These are phyloP conservation scores for Iphiclides podalirius DNA, from an alignment of 2,888 invertebrate species.

Conservation along the genomic window DNA sequence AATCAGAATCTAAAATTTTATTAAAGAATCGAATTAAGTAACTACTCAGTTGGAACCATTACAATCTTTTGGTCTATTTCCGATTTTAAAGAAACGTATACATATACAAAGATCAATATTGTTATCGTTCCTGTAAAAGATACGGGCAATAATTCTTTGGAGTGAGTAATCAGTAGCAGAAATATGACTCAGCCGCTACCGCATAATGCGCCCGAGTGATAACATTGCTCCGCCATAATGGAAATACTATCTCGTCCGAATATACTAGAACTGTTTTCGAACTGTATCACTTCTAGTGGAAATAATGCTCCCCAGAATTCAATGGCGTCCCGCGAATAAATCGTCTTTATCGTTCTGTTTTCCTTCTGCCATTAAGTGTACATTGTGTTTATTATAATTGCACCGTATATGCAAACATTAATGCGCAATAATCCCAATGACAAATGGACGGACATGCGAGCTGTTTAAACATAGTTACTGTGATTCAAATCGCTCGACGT, in stretches of 20 bases:
- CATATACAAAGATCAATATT: too few relatives aligned
- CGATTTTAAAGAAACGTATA: too few relatives aligned
- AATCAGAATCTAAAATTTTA: too few relatives aligned
- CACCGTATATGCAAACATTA: conserved; percentile 34
- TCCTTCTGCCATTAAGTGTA: conserved; percentile 36
- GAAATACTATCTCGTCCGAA: conserved; percentile 13
- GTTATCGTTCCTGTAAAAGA: too few relatives aligned
- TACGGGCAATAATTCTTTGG: not conserved
- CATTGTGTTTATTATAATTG: conserved; percentile 44
- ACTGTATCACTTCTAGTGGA: too few relatives aligned
- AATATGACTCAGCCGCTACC: conserved; percentile 24
- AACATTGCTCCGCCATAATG: conserved; percentile 13
- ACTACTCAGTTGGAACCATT: too few relatives aligned
- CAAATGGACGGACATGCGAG: conserved; percentile 4
- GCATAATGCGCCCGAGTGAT: conserved; percentile 32
- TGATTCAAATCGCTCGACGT: conserved; percentile 7
- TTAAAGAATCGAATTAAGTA: too few relatives aligned
- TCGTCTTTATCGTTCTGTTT: conserved; percentile 31
- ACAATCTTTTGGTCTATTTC: too few relatives aligned
- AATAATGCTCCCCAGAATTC: conserved; percentile 24
- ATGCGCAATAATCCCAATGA: conserved; percentile 27
- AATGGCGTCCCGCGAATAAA: conserved; percentile 29
- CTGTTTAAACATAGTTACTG: conserved; percentile 9
- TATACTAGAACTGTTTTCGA: too few relatives aligned
- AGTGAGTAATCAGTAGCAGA: not conserved